A percentile compares a stretch with the other conserved stretches of the same genome.
These are phyloP conservation scores for Palythoa heliodiscus DNA, from an alignment of 92 coral and sea anemone genomes.

Conservation along the genomic window DNA sequence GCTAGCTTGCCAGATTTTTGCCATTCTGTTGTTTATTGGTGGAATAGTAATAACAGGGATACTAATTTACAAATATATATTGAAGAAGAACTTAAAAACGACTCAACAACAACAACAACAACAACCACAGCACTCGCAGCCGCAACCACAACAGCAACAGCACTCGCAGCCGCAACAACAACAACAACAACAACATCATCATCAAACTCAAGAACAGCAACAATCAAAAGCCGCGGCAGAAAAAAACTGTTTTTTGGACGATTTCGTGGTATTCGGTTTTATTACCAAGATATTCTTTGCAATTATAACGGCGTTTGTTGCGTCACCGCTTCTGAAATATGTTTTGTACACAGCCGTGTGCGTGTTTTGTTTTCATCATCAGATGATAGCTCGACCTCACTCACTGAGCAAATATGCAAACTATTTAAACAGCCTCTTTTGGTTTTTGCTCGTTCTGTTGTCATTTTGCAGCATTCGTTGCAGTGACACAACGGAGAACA, in stretches of 20 bases:
- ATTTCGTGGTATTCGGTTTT: background rate
- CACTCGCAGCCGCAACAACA: too few species aligned
- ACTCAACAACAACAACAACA: too few species aligned
- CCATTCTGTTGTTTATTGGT: background rate
- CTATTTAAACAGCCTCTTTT: background rate
- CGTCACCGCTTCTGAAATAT: background rate
- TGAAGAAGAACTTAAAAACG: too few species aligned
- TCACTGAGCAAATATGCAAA: too few species aligned
- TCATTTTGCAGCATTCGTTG: slow-evolving; percentile 29
- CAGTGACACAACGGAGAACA: slow-evolving; percentile 17
- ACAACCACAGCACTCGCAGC: too few species aligned
- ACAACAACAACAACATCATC: too few species aligned
- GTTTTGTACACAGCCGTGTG: background rate
- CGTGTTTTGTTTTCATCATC: background rate
- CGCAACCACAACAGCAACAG: too few species aligned
- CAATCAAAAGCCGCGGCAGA: background rate
- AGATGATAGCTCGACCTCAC: background rate
- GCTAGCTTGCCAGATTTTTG: background rate
- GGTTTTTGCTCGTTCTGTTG: background rate
- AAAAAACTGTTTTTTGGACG: background rate
- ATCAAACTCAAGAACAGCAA: too few species aligned
- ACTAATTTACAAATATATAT: background rate
- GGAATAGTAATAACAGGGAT: too few species aligned
- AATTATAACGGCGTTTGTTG: background rate
- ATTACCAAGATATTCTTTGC: background rate